These are phyloP conservation scores for Cottus gobio DNA, from an alignment of 2,113 vertebrate genomes.

Conservation along the genomic window DNA sequence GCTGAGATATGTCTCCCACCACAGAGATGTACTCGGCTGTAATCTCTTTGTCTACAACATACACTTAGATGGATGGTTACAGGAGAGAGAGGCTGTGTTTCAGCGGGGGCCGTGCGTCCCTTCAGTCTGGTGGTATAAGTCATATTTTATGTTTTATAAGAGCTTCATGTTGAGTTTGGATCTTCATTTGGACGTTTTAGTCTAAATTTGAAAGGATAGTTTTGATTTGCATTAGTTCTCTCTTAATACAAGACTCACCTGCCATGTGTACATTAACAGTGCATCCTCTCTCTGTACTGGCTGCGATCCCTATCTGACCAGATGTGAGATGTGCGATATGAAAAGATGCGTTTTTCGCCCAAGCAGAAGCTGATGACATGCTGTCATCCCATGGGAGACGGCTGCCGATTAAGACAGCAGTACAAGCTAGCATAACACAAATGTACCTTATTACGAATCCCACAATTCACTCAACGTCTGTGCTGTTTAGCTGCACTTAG, in stretches of 20 bases:
- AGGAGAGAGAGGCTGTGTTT: slow-evolving; percentile 12
- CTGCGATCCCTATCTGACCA: neutral
- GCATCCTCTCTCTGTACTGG: neutral
- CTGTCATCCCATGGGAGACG: neutral
- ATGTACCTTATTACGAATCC: neutral
- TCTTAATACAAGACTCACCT: neutral
- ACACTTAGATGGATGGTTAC: slow-evolving; percentile 62
- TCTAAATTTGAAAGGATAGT: neutral
- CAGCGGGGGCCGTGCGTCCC: neutral
- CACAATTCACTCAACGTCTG: neutral
- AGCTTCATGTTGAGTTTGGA: neutral
- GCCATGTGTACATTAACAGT: neutral
- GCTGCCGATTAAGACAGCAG: neutral
- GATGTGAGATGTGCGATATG: neutral
- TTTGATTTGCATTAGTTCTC: neutral
- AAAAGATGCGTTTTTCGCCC: neutral
- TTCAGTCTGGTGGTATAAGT: slow-evolving; percentile 7
- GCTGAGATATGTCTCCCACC: slow-evolving; percentile 71
- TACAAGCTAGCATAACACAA: neutral
- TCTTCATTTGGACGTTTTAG: neutral
- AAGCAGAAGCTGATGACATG: neutral
- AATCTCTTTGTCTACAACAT: slow-evolving; percentile 76
- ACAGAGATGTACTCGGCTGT: slow-evolving; percentile 64
- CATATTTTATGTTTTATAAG: slow-evolving; percentile 1
- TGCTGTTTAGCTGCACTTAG: neutral